phyloP scores from a whole-genome alignment of 2,113 vertebrate species.

The Pionites leucogaster region DNA sequence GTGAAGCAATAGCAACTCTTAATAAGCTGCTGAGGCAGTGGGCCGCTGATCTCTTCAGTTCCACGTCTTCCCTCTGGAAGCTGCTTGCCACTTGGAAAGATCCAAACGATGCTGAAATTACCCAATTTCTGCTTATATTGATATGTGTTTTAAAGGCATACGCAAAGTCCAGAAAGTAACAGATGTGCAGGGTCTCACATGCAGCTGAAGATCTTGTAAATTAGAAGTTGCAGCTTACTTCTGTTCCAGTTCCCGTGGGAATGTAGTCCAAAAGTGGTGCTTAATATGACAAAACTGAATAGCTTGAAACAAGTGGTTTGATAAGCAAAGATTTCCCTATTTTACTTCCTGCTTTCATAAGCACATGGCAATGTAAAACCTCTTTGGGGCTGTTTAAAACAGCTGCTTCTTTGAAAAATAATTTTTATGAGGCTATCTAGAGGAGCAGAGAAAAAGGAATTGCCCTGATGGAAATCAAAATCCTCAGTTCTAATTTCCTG shows the following conservation, averaged over 20 bases:
- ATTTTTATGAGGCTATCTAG: not conserved
- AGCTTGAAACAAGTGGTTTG: not conserved
- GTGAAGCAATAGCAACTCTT: not conserved
- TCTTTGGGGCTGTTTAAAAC: not conserved
- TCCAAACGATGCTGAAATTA: not conserved
- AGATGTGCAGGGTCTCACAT: not conserved
- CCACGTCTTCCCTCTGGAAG: not conserved
- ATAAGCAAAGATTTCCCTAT: conserved; percentile 11
- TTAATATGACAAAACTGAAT: not conserved
- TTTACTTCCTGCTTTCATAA: not conserved
- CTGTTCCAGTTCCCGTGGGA: not conserved
- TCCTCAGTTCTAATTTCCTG: not conserved
- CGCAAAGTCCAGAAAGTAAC: not conserved
- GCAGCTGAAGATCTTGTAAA: not conserved
- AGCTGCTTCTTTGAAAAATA: not conserved
- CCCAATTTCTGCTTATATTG: not conserved
- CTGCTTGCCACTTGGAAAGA: not conserved
- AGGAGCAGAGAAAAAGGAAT: not conserved
- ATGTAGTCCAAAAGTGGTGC: not conserved
- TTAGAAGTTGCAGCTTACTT: not conserved
- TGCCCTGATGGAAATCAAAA: not conserved
- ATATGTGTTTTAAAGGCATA: not conserved
- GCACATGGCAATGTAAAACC: not conserved
- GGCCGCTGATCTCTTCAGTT: not conserved
- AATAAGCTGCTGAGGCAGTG: not conserved